Evolutionary conservation across 2,888 invertebrate genomes (phyloP).

Genomic region (Leucophenga maculata): DNA sequence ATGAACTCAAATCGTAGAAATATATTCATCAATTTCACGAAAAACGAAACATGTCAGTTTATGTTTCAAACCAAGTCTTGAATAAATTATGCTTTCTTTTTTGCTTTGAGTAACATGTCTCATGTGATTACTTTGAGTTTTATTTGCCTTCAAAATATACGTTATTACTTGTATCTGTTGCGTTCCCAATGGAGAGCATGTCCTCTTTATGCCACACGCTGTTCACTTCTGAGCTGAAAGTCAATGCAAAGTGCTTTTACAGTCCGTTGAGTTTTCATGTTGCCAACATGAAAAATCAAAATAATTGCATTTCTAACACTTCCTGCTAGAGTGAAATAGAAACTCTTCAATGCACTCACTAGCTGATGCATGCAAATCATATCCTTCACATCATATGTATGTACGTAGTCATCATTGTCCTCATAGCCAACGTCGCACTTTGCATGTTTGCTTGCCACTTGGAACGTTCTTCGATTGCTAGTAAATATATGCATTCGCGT

Average conservation of each 20-base stretch:
- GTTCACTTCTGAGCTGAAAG: no score
- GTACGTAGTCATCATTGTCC: neutral
- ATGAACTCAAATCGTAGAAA: no score
- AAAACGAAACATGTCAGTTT: no score
- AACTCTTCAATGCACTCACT: neutral
- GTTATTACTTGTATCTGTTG: no score
- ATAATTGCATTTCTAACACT: constrained; percentile 60
- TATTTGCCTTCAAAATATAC: no score
- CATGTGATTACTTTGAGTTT: no score
- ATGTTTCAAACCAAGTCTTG: no score
- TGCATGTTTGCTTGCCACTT: constrained; percentile 47
- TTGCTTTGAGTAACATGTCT: no score
- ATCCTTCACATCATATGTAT: constrained; percentile 22
- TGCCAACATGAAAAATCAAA: constrained; percentile 44
- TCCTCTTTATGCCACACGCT: no score
- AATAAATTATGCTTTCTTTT: no score
- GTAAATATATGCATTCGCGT: constrained; percentile 54
- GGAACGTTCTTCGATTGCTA: constrained; percentile 40
- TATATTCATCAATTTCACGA: no score
- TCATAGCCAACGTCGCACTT: constrained; percentile 45
- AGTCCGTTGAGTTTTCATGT: constrained; percentile 4
- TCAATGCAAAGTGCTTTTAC: neutral
- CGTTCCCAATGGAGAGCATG: no score
- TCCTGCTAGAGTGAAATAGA: neutral
- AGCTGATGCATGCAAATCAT: neutral